These are phyloP conservation scores for Drosophila melanosoma DNA, from an alignment of 2,888 invertebrate species.

Conservation along the genomic window DNA sequence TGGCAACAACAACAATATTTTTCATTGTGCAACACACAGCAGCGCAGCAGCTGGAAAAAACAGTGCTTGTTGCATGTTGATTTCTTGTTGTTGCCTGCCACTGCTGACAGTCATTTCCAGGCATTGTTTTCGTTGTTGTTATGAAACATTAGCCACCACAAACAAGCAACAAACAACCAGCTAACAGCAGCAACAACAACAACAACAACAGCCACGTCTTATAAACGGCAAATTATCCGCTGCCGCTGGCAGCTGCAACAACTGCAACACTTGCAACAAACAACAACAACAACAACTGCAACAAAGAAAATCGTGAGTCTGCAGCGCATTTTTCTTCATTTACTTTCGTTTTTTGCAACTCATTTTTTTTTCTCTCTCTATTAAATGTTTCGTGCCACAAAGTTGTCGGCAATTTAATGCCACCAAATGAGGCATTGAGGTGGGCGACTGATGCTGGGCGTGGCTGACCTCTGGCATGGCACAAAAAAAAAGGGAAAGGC, in stretches of 20 bases:
- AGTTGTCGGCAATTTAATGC: slow-evolving; percentile 57
- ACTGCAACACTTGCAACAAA: slow-evolving; percentile 3
- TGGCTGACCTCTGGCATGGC: slow-evolving; percentile 64
- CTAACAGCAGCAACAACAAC: slow-evolving; percentile 23
- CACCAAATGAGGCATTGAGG: slow-evolving; percentile 30
- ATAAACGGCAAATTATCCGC: slow-evolving; percentile 61
- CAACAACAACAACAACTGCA: slow-evolving; percentile 5
- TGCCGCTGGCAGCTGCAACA: slow-evolving; percentile 40
- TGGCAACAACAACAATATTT: slow-evolving; percentile 19
- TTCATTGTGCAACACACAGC: slow-evolving; percentile 45
- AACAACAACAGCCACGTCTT: slow-evolving; percentile 35
- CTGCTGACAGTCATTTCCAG: slow-evolving; percentile 73
- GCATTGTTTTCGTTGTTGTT: slow-evolving; percentile 78
- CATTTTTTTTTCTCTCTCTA: slow-evolving; percentile 32
- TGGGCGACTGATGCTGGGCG: slow-evolving; percentile 25
- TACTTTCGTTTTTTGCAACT: slow-evolving; percentile 51
- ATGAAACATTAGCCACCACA: slow-evolving; percentile 74
- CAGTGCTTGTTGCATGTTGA: slow-evolving; percentile 36
- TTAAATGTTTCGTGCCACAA: slow-evolving; percentile 51
- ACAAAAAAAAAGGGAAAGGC: slow-evolving; percentile 61
- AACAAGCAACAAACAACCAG: slow-evolving; percentile 32
- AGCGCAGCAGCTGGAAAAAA: slow-evolving; percentile 48
- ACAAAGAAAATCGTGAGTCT: slow-evolving; percentile 57
- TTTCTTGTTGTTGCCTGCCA: slow-evolving; percentile 46
- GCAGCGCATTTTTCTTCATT: slow-evolving; percentile 38